Base-by-base conservation (phyloP, 2,888 invertebrate species). In the Osedax frankpressi region DNA sequence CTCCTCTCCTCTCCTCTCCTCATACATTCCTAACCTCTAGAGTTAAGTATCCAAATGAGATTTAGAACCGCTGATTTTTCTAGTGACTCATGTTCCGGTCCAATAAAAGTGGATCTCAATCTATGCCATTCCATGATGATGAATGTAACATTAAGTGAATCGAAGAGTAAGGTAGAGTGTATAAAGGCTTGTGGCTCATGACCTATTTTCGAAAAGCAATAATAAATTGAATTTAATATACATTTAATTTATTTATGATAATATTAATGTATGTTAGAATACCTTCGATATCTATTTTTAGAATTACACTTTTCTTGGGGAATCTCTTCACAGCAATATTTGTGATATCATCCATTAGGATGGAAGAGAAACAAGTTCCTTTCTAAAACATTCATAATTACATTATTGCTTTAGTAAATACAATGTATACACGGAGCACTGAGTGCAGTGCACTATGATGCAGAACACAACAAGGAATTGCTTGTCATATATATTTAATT, bases 61-160 rank as follows among this genome's bases (percentile, higher is more conserved):
- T 44, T 6, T 11, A 44, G 44, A 44, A 19, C 44, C 19, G 11
- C 19, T 6, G 6, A 6, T 29, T 78, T 77, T 29, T 78, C 78
- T 3, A 73, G 70, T 14, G 74, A 65, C 19, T 75, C 68, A 19
- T 74, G 65, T 2, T 72, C 65, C 26, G 73, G 70, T 29, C 73
- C 63, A 19, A 75, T 75, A 70, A 77, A 75, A 44, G 75, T 76
- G n/a, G 26, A 60, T 25, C 76, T 44, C 59, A 78, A 25, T 44
- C 75, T 74, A 25, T 74, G 73, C 79, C 79, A 79, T 71, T 79
- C 78, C 77, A 79, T 79, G 44, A 77, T 71, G 19, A 79, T 76
- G 72, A 73, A 76, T 6, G 75, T 71, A 0, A 78, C 70, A 26
- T 75, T 71, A 19, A 76, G 62, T 3, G 70, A 63, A 14, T 72